Percentiles rank a stretch among this genome's conserved stretches.
Conservation (phyloP, 53 echinoderm and acorn worm species). For the Patiria pectinifera region DNA sequence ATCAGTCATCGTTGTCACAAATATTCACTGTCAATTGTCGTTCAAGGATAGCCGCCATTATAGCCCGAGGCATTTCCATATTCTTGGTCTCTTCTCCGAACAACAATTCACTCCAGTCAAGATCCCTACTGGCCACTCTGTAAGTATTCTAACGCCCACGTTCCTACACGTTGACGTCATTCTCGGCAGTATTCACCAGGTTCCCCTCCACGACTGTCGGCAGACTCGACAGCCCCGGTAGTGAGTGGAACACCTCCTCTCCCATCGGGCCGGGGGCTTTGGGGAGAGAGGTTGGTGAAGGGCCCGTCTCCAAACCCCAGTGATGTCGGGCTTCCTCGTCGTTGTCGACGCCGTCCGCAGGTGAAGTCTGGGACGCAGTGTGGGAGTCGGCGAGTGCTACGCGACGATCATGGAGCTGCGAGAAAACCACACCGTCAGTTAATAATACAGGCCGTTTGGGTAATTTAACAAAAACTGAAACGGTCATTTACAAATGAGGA, state of each 20-base stretch:
- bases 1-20: no score
- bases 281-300: neutral
- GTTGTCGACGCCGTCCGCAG: neutral
- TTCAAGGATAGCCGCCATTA: no score
- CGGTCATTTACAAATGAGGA: no score
- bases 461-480: no score
- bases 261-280: neutral
- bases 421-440: neutral
- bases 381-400: constrained; percentile 53
- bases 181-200: constrained; percentile 38
- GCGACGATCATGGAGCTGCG: constrained; percentile 69
- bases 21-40: no score
- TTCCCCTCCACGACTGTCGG: constrained; percentile 43
- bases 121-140: neutral
- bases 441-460: no score
- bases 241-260: constrained; percentile 27
- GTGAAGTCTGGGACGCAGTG: constrained; percentile 15
- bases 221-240: constrained; percentile 26
- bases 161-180: constrained; percentile 6
- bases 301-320: constrained; percentile 25
- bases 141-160: neutral
- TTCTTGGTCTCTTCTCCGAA: no score
- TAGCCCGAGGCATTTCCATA: no score
- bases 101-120: no score
- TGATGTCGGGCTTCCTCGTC: constrained; percentile 5